phyloP scores from a whole-genome alignment of 2,113 vertebrate species.

The Mola mola region DNA sequence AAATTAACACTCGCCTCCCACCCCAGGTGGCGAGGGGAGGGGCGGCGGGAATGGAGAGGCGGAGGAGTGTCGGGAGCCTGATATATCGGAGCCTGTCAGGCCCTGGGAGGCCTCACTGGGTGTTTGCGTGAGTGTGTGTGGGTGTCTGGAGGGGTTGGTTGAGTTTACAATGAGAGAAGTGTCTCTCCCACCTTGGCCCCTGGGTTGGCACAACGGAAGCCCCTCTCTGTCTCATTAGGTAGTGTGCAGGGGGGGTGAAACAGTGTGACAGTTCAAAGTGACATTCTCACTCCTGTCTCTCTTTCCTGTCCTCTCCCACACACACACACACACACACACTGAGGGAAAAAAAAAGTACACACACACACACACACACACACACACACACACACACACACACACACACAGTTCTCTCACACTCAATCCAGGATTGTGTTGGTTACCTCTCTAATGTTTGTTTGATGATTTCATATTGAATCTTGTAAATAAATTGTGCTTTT shows the following conservation, averaged over 20 bases:
- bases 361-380: constrained; percentile 75
- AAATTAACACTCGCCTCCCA: constrained; percentile 88
- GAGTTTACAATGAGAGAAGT: constrained; percentile 77
- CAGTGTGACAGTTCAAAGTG: constrained; percentile 87
- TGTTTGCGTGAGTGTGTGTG: constrained; percentile 53
- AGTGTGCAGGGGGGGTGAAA: constrained; percentile 56
- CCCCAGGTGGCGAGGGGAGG: constrained; percentile 82
- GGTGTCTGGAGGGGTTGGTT: constrained; percentile 35
- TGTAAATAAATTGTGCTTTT: neutral
- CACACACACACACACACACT: constrained; percentile 65
- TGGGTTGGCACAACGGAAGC: constrained; percentile 85
- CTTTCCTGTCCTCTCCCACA: constrained; percentile 76
- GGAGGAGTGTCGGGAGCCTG: constrained; percentile 82
- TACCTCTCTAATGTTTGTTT: neutral
- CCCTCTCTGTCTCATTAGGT: constrained; percentile 86
- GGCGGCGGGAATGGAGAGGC: constrained; percentile 78
- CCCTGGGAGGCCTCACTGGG: constrained; percentile 83
- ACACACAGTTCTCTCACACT: constrained; percentile 5
- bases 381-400: constrained; percentile 10
- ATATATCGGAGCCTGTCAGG: constrained; percentile 92
- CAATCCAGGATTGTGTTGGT: neutral
- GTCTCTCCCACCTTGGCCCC: constrained; percentile 85
- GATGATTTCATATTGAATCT: neutral
- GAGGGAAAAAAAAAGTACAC: neutral
- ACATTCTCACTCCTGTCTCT: constrained; percentile 83